Conservation (phyloP, 2,888 invertebrate species). For the Odiellus spinosus region DNA sequence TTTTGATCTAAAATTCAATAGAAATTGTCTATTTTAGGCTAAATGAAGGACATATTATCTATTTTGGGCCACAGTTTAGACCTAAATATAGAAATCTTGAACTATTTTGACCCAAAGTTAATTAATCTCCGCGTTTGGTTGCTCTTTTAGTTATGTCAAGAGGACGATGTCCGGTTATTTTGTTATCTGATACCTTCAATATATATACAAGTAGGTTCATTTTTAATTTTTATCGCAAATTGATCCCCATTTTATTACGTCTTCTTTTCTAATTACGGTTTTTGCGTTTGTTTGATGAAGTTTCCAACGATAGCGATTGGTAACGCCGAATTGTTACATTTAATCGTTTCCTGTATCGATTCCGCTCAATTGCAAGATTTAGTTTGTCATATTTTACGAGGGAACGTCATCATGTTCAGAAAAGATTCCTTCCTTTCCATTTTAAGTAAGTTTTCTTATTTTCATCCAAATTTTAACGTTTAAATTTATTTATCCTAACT, state of each 20-base stretch:
- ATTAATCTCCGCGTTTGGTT: too few species aligned
- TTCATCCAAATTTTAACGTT: too few species aligned
- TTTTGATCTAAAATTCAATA: too few species aligned
- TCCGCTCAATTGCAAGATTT: slow-evolving; percentile 71
- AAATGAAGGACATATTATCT: too few species aligned
- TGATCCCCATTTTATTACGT: not conserved
- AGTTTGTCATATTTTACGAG: slow-evolving; percentile 77
- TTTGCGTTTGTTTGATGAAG: slow-evolving; percentile 21
- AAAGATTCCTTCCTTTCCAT: slow-evolving; percentile 34
- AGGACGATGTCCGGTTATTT: slow-evolving; percentile 71
- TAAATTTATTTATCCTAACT: too few species aligned
- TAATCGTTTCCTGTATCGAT: slow-evolving; percentile 80
- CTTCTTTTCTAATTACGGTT: not conserved
- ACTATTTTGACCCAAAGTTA: too few species aligned
- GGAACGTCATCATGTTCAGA: slow-evolving; percentile 43
- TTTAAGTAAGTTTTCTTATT: slow-evolving; percentile 28
- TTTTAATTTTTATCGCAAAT: slow-evolving; percentile 7
- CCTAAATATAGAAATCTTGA: too few species aligned
- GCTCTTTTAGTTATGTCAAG: slow-evolving; percentile 52
- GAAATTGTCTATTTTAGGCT: too few species aligned
- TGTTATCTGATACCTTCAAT: slow-evolving; percentile 85
- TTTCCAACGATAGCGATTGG: slow-evolving; percentile 74
- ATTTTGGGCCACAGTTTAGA: too few species aligned
- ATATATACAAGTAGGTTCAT: slow-evolving; percentile 47
- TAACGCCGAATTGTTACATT: slow-evolving; percentile 68